Conservation (phyloP, 1,140 invertebrate species). For the Delia radicum region DNA sequence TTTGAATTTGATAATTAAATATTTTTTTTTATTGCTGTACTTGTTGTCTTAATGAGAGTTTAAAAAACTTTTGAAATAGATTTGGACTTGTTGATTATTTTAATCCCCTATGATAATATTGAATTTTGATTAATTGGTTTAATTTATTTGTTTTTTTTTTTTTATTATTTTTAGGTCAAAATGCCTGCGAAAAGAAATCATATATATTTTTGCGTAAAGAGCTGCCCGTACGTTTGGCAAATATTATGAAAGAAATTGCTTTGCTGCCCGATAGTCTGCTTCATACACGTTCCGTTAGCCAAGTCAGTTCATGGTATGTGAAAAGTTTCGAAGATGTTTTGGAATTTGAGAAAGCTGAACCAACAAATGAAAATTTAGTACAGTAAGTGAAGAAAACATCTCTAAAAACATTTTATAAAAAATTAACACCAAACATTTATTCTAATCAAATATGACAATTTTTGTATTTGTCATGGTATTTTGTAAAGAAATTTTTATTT, state of each 20-base stretch:
- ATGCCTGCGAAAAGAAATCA: constrained; percentile 86
- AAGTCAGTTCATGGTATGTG: constrained; percentile 89
- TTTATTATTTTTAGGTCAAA: constrained; percentile 72
- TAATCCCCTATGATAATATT: no score
- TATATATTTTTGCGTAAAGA: constrained; percentile 94
- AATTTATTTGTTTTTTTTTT: constrained; percentile 11
- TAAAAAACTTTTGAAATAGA: no score
- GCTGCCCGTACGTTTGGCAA: constrained; percentile 90
- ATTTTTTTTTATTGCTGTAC: no score
- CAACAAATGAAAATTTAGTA: constrained; percentile 64
- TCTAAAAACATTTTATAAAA: no score
- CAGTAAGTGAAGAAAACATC: constrained; percentile 59
- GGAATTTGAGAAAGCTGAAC: constrained; percentile 82
- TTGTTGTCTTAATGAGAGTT: no score
- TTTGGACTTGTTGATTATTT: no score
- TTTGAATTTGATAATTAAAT: no score
- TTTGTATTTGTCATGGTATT: no score
- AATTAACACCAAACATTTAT: not conserved
- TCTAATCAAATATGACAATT: not conserved
- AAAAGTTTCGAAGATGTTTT: constrained; percentile 91
- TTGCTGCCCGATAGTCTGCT: constrained; percentile 86
- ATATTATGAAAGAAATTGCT: constrained; percentile 98
- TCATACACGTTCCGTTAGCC: constrained; percentile 82
- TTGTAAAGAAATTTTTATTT: not conserved
- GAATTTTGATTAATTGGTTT: no score